Percentiles rank a stretch among this genome's conserved stretches.
These are phyloP conservation scores for Fistularia tabacaria DNA, from an alignment of 2,797 vertebrate genomes.

Conservation along the genomic window DNA sequence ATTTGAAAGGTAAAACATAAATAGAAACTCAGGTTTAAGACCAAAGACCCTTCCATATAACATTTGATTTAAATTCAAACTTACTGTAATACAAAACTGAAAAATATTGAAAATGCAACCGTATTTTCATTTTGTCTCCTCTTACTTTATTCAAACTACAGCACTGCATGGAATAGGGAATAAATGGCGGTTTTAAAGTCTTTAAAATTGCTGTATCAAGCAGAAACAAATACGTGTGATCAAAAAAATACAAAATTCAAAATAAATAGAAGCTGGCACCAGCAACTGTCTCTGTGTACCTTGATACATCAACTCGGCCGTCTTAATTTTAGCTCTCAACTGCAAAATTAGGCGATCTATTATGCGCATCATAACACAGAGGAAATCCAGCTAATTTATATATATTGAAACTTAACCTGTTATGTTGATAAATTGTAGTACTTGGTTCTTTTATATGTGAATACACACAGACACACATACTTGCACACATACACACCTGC, in stretches of 20 bases:
- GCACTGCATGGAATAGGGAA: neutral
- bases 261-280: conserved; percentile 2
- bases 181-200: no score
- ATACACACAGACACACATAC: no score
- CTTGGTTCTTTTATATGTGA: no score
- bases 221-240: neutral
- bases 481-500: no score
- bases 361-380: conserved; percentile 43
- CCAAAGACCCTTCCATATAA: neutral
- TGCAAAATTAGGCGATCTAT: conserved; percentile 56
- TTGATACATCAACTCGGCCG: conserved; percentile 35
- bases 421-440: no score
- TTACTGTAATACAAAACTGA: neutral
- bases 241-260: neutral
- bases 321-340: conserved; percentile 50
- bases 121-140: neutral
- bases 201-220: neutral
- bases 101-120: conserved; percentile 13
- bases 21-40: conserved; percentile 20
- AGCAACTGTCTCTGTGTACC: conserved; percentile 38
- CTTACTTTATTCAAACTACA: neutral
- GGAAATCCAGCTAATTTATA: neutral
- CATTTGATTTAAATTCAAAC: neutral
- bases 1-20: conserved; percentile 43
- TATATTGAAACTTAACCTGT: neutral